Percentiles rank a stretch among this genome's conserved stretches.
These are phyloP conservation scores for Phalanger gymnotis DNA, from an alignment of 2,797 vertebrate species.

Conservation along the genomic window DNA sequence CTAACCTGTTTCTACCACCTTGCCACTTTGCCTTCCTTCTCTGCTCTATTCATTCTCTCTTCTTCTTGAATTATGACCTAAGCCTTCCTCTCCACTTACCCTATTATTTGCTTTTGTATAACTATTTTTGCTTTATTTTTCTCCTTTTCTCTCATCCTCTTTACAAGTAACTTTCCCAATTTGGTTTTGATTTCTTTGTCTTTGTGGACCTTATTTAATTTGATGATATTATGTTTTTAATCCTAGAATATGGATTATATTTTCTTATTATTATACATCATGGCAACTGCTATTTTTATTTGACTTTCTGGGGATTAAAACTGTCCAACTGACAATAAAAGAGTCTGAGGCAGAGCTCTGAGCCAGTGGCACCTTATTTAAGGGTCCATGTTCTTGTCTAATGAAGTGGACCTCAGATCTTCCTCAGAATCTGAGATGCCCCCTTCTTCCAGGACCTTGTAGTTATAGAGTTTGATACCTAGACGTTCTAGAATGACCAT, in stretches of 20 bases:
- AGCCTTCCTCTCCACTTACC: background rate
- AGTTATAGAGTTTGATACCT: background rate
- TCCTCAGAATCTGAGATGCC: background rate
- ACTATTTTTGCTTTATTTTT: background rate
- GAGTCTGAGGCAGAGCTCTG: background rate
- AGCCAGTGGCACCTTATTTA: background rate
- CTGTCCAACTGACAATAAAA: background rate
- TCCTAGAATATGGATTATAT: background rate
- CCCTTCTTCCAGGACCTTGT: background rate
- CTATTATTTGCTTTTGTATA: background rate
- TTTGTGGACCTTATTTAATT: background rate
- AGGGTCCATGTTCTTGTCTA: background rate
- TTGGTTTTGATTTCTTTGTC: background rate
- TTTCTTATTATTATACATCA: background rate
- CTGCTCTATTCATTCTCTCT: constrained; percentile 45
- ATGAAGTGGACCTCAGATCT: background rate
- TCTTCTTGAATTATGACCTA: constrained; percentile 54
- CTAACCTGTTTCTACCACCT: background rate
- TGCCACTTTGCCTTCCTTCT: constrained; percentile 18
- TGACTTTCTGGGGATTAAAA: background rate
- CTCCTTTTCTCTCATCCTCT: background rate
- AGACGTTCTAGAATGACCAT: too few relatives aligned
- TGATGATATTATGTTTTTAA: background rate
- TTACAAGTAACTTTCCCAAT: background rate
- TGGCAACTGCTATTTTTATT: background rate